Evolutionary conservation across 2,797 vertebrate genomes (phyloP).

Genomic region (Lepus townsendii): DNA sequence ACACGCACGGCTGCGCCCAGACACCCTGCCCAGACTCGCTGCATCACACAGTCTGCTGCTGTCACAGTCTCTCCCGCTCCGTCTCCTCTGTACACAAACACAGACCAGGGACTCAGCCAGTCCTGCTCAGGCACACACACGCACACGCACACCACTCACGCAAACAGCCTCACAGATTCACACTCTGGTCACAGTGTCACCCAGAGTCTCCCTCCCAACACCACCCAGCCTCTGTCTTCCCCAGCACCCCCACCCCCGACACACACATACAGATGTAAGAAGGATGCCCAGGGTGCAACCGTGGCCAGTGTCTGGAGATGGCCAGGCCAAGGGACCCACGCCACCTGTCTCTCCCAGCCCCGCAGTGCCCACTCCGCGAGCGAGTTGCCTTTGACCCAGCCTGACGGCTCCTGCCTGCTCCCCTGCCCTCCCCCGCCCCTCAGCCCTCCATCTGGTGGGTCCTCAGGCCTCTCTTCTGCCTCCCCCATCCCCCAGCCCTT

Average conservation of each 20-base stretch:
- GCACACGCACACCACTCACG: not conserved
- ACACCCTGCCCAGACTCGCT: not conserved
- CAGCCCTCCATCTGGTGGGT: slow-evolving; percentile 79
- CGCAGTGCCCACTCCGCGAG: not conserved
- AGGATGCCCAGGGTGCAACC: slow-evolving; percentile 26
- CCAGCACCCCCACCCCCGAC: not conserved
- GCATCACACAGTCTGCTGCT: not conserved
- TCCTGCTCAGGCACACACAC: not conserved
- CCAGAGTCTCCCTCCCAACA: not conserved
- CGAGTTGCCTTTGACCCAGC: slow-evolving; percentile 66
- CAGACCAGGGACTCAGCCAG: not conserved
- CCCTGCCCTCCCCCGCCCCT: slow-evolving; percentile 69
- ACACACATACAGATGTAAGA: not conserved
- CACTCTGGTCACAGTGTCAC: not conserved
- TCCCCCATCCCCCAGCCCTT: slow-evolving; percentile 78
- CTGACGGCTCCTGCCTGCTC: slow-evolving; percentile 10
- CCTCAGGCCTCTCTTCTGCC: slow-evolving; percentile 67
- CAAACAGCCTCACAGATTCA: not conserved
- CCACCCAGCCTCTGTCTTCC: not conserved
- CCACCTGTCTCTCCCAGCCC: not conserved
- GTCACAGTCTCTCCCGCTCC: not conserved
- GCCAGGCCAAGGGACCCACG: slow-evolving; percentile 12
- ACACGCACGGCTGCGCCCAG: not conserved
- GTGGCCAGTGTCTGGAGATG: not conserved
- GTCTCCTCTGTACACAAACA: not conserved